Base-by-base conservation (phyloP, 2,888 invertebrate genomes). In the Leptinotarsa juncta region DNA sequence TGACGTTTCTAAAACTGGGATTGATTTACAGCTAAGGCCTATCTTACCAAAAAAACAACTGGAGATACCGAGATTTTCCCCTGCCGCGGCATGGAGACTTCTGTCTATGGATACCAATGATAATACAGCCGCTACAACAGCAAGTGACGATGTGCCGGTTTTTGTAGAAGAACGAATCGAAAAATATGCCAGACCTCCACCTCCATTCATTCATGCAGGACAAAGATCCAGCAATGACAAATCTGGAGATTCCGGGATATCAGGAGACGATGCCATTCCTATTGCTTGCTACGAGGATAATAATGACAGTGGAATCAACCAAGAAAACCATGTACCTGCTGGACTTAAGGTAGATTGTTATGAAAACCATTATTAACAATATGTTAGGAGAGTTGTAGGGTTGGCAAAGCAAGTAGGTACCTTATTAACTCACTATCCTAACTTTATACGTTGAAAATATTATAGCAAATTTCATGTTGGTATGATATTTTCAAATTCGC, bases 221-320 rank as follows among this genome's bases (percentile, higher is more conserved):
- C 91, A 81, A 12, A 86, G 89, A 51, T 82, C 80, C 1, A 88
- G 87, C 69, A 90, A 92, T 77, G 95, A 95, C 83, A 94, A 95
- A 85, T 95, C 94, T 2, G 95, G 94, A 0, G 95, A 96, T 87
- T 95, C 95, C 0, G 95, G 95, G 0, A 95, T 95, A 81, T 95
- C 95, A 0, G 95, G 94, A 0, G 95, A 95, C 84, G 93, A 91
- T n/a, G 91, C 91, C 73, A 77, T 77, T 50, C 80, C 81, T 7
- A 91, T 91, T 7, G 87, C 87, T 12, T 89, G 89, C 83, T 90
- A 90, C 76, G 90, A 91, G 79, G 90, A 91, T 1, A 89, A 67
- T 66, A 67, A 65, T 53, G 70, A 67, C 50, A 68, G 65, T 42
- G 69, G 62, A 23, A 65, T 65, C 18, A 68, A 69, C 42, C 53